These are phyloP conservation scores for Echinometra lucunter DNA, from an alignment of 53 echinoderm and acorn worm genomes.

Conservation along the genomic window DNA sequence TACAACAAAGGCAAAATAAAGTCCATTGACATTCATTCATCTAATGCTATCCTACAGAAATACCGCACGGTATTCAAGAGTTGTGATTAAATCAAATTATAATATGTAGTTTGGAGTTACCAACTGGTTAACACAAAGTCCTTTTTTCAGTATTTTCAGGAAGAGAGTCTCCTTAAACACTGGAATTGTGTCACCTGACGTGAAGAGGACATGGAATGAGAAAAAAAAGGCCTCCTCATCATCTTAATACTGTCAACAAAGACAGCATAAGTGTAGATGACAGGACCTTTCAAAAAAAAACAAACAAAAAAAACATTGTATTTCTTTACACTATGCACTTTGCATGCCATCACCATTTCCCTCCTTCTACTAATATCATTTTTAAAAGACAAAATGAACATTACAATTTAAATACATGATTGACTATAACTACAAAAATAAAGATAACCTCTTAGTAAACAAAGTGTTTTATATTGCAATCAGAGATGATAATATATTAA, in stretches of 20 bases:
- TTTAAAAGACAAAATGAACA: not conserved
- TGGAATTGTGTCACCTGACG: not conserved
- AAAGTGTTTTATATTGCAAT: conserved; percentile 2
- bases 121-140: not conserved
- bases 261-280: not conserved
- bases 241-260: not conserved
- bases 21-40: not conserved
- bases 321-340: not conserved
- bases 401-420: not conserved
- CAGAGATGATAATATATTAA: not conserved
- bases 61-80: not conserved
- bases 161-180: not conserved
- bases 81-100: not conserved
- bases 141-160: no score
- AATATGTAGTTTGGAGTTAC: not conserved
- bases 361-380: not conserved
- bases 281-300: not conserved
- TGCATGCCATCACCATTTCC: conserved; percentile 4
- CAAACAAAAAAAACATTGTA: not conserved
- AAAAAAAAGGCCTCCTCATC: not conserved
- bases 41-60: not conserved
- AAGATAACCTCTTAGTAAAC: not conserved
- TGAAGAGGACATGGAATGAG: not conserved
- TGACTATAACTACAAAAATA: not conserved
- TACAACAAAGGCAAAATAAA: not conserved